Evolutionary conservation across 2,797 vertebrate species (phyloP).

Genomic region (Echeneis naucrates): DNA sequence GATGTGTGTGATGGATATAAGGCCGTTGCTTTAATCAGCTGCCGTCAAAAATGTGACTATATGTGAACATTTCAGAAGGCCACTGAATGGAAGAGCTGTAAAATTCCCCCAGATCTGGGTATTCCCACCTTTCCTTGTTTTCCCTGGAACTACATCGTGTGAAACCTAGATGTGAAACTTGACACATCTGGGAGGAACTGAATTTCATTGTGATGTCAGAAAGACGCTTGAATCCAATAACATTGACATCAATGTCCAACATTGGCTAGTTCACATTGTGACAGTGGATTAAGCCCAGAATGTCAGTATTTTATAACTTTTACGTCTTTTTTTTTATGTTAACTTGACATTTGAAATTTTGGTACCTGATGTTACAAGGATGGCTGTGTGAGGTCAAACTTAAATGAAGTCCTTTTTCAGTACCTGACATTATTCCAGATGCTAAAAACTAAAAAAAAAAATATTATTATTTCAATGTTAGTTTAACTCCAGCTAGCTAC

Average conservation of each 20-base stretch:
- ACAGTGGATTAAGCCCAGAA: not conserved
- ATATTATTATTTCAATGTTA: not conserved
- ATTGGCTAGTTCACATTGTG: not conserved
- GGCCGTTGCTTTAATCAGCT: conserved; percentile 23
- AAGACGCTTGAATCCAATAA: too few relatives aligned
- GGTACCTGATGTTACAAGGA: too few relatives aligned
- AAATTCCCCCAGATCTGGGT: not conserved
- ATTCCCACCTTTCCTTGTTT: not conserved
- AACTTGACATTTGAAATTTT: too few relatives aligned
- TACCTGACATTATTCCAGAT: too few relatives aligned
- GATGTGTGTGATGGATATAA: not conserved
- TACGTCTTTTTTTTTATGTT: too few relatives aligned
- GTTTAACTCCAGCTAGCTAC: not conserved
- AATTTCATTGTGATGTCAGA: too few relatives aligned
- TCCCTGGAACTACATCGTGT: not conserved
- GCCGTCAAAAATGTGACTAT: conserved; percentile 10
- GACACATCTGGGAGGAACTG: not conserved
- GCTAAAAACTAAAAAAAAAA: too few relatives aligned
- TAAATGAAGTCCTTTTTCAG: too few relatives aligned
- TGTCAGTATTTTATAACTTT: too few relatives aligned
- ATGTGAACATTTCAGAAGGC: conserved; percentile 21
- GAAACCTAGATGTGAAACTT: not conserved
- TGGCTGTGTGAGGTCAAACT: too few relatives aligned
- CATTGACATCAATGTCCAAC: too few relatives aligned
- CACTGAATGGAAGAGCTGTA: conserved; percentile 17